Conservation (phyloP, 2,113 vertebrate species). For the Eleginops maclovinus region DNA sequence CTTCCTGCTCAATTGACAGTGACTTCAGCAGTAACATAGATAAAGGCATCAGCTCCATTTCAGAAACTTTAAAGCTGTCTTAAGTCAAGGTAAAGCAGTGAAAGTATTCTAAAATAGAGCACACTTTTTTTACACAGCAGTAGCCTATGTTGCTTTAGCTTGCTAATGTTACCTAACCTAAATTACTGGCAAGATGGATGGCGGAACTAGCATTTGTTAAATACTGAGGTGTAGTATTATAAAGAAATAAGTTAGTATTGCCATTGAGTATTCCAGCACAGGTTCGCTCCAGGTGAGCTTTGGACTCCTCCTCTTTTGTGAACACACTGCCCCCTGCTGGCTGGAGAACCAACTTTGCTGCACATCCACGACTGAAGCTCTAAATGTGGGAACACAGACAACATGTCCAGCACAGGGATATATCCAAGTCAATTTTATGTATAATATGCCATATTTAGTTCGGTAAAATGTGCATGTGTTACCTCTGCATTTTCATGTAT, state of each 20-base stretch:
- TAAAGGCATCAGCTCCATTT: too few species aligned
- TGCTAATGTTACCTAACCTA: too few species aligned
- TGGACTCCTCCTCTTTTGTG: conserved; percentile 89
- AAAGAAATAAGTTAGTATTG: conserved; percentile 53
- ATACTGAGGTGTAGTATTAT: not conserved
- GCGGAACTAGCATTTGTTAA: not conserved
- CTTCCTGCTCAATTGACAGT: too few species aligned
- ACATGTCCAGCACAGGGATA: not conserved
- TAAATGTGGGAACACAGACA: conserved; percentile 44
- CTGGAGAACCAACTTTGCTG: conserved; percentile 84
- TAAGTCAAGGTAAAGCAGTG: too few species aligned
- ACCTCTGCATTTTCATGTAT: conserved; percentile 92
- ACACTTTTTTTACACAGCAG: too few species aligned
- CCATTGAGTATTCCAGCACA: conserved; percentile 87
- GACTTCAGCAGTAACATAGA: too few species aligned
- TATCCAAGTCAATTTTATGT: not conserved
- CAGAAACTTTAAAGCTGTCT: too few species aligned
- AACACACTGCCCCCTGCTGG: conserved; percentile 87
- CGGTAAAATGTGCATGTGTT: not conserved
- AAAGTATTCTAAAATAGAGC: too few species aligned
- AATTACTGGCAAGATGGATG: too few species aligned
- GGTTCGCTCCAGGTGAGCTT: conserved; percentile 84
- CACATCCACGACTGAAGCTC: conserved; percentile 82
- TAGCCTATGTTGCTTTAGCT: too few species aligned
- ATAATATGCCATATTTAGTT: not conserved